Conservation (phyloP, 2,888 invertebrate genomes). For the Diploptera punctata region DNA sequence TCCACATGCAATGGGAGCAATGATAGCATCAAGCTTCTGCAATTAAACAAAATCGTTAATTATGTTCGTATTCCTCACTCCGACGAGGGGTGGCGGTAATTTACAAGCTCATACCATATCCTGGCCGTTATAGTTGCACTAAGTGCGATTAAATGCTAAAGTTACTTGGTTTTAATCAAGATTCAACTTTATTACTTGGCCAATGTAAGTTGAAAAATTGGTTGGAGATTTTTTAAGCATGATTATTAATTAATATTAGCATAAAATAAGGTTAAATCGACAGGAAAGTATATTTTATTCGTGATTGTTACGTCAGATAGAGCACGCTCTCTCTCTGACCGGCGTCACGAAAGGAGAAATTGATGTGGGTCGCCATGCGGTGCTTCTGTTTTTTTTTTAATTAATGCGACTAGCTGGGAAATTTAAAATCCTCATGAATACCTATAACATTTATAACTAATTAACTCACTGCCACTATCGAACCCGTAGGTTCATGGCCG, state of each 20-base stretch:
- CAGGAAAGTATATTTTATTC: not conserved
- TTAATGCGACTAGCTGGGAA: no score
- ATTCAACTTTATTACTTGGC: no score
- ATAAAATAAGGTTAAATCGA: not conserved
- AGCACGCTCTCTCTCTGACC: not conserved
- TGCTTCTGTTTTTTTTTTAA: no score
- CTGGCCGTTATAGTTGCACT: not conserved
- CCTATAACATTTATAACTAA: no score
- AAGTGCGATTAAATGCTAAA: slow-evolving; percentile 6
- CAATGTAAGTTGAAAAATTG: not conserved
- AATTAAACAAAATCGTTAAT: slow-evolving; percentile 15
- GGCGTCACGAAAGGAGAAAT: not conserved
- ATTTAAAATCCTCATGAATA: no score
- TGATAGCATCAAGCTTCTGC: not conserved
- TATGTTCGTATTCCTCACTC: not conserved
- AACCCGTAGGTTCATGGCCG: no score
- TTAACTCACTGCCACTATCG: no score
- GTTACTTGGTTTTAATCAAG: no score
- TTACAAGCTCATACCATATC: not conserved
- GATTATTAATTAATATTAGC: slow-evolving; percentile 8
- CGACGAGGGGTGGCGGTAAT: not conserved
- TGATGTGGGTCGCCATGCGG: no score
- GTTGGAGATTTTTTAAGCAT: not conserved
- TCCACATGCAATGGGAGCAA: not conserved
- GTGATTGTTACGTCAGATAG: not conserved